Evolutionary conservation across 2,888 invertebrate genomes (phyloP).

Genomic region (Eristalinus aeneus): DNA sequence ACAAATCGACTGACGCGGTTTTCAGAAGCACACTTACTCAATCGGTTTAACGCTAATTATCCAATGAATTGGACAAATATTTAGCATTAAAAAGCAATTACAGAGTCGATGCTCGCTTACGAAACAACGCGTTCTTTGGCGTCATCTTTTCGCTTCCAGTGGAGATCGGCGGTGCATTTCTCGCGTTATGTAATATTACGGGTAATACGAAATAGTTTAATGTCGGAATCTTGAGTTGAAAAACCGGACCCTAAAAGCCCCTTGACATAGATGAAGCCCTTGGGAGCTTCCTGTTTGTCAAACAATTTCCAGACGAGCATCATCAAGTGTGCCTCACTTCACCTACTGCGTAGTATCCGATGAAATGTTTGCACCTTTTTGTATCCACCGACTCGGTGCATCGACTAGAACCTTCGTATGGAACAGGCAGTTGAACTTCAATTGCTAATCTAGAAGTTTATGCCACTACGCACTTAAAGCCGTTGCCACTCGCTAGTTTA

Average conservation of each 20-base stretch:
- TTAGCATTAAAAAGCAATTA: slow-evolving; percentile 11
- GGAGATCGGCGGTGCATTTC: background rate
- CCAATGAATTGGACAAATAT: slow-evolving; percentile 27
- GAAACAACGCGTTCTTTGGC: background rate
- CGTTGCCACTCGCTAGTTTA: background rate
- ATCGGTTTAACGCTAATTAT: slow-evolving; percentile 3
- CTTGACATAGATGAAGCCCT: background rate
- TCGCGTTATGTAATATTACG: too few species aligned
- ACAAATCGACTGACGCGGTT: background rate
- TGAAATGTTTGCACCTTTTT: background rate
- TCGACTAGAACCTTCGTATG: background rate
- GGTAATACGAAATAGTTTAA: too few species aligned
- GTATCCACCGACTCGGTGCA: background rate
- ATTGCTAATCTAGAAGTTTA: background rate
- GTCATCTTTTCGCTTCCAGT: background rate
- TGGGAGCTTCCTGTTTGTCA: background rate
- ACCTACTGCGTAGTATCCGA: background rate
- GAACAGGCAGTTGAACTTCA: background rate
- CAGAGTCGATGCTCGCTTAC: background rate
- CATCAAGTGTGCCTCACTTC: background rate
- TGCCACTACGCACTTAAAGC: background rate
- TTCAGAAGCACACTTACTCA: background rate
- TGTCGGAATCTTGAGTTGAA: background rate
- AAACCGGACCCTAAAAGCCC: background rate
- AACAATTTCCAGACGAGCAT: background rate